Evolutionary conservation across 2,113 vertebrate species (phyloP).

Genomic region (Anguilla rostrata): DNA sequence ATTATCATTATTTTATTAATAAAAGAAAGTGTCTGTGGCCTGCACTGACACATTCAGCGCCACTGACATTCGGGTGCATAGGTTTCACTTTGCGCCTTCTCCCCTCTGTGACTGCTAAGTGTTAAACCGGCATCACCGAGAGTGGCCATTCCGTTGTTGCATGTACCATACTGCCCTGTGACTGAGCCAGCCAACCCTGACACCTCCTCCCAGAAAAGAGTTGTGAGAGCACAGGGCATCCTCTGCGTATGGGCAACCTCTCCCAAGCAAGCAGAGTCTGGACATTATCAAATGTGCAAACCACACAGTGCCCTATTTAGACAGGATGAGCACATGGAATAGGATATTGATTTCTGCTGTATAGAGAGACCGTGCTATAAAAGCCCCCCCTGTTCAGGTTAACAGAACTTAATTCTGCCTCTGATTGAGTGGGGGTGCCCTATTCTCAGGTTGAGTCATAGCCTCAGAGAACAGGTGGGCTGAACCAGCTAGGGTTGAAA

Average conservation of each 20-base stretch:
- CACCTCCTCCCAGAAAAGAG: not conserved
- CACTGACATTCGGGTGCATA: not conserved
- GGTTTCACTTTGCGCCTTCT: not conserved
- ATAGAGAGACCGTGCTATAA: not conserved
- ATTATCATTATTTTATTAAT: not conserved
- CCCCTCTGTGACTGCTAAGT: not conserved
- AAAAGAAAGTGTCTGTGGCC: too few species aligned
- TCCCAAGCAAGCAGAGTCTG: not conserved
- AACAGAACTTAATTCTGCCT: not conserved
- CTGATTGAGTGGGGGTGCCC: not conserved
- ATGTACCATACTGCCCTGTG: not conserved
- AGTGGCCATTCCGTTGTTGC: not conserved
- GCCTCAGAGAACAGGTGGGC: not conserved
- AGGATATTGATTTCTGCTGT: not conserved
- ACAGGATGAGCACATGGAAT: not conserved
- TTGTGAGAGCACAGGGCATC: not conserved
- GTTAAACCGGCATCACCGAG: not conserved
- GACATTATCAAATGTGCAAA: not conserved
- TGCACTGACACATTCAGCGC: not conserved
- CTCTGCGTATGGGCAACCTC: not conserved
- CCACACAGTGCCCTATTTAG: not conserved
- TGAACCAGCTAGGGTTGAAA: not conserved
- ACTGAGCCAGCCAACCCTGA: not conserved
- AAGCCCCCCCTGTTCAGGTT: conserved; percentile 3
- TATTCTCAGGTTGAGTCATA: not conserved